Conservation (phyloP, 2,888 invertebrate genomes). For the Tenthredo livida region DNA sequence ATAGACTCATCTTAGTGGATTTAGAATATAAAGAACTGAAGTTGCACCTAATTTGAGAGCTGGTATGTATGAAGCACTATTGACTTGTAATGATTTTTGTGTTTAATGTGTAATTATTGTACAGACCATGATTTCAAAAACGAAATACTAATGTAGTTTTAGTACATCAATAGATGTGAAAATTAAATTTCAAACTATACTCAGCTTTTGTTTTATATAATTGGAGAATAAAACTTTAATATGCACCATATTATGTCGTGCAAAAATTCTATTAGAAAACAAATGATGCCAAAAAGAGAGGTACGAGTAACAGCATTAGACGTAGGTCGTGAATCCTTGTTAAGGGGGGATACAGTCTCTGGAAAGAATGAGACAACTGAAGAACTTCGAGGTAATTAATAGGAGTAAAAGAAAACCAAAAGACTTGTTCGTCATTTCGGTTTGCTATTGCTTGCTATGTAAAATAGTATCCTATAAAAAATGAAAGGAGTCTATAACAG, state of each 20-base stretch:
- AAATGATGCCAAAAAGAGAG: constrained; percentile 43
- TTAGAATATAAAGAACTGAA: neutral
- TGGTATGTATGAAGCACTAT: constrained; percentile 20
- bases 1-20: neutral
- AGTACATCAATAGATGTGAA: neutral
- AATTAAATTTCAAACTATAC: neutral
- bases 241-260: neutral
- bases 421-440: neutral
- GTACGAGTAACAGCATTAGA: constrained; percentile 9
- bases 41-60: neutral
- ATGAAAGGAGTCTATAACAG: neutral
- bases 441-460: neutral
- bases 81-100: neutral
- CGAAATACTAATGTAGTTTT: neutral
- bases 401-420: neutral
- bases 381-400: constrained; percentile 33
- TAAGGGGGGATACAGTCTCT: neutral
- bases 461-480: neutral
- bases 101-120: neutral
- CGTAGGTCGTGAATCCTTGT: constrained; percentile 40
- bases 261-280: neutral
- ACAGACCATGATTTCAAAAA: neutral
- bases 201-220: neutral
- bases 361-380: constrained; percentile 33
- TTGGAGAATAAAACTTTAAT: neutral